A percentile compares a stretch with the other conserved stretches of the same genome.
Evolutionary conservation across 1,140 invertebrate genomes (phyloP).

Genomic region (Aricia agestis): DNA sequence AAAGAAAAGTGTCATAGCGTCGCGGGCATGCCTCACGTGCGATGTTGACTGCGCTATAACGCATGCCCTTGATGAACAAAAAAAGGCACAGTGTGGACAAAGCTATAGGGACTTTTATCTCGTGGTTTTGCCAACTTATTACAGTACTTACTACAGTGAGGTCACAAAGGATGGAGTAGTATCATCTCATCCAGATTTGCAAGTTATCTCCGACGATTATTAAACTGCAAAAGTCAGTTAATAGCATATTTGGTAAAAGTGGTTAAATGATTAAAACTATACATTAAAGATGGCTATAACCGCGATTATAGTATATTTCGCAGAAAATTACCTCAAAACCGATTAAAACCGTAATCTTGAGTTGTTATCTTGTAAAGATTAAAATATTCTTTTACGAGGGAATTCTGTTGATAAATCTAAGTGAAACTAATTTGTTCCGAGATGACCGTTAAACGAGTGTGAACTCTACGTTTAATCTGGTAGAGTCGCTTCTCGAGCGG

Average conservation of each 20-base stretch:
- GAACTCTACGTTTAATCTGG: background rate
- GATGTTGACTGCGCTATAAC: no score
- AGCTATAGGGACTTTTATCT: slow-evolving; percentile 19
- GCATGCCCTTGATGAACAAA: no score
- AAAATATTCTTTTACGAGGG: slow-evolving; percentile 6
- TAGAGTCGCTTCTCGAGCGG: background rate
- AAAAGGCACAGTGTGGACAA: no score
- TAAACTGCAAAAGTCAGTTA: no score
- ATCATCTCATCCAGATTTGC: no score
- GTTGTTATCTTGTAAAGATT: background rate
- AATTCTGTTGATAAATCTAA: background rate
- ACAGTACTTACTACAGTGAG: no score
- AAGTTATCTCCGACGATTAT: no score
- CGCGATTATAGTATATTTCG: background rate
- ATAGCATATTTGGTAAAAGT: background rate
- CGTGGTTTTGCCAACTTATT: background rate
- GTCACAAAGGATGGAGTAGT: no score
- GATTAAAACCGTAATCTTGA: background rate
- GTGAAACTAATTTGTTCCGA: slow-evolving; percentile 9
- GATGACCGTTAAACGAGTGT: background rate
- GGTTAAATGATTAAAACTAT: background rate
- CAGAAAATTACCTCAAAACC: background rate
- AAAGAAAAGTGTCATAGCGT: no score
- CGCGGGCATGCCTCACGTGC: no score
- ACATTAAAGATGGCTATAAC: background rate